Evolutionary conservation across 2,888 invertebrate species (phyloP).

Genomic region (Gerris lacustris): DNA sequence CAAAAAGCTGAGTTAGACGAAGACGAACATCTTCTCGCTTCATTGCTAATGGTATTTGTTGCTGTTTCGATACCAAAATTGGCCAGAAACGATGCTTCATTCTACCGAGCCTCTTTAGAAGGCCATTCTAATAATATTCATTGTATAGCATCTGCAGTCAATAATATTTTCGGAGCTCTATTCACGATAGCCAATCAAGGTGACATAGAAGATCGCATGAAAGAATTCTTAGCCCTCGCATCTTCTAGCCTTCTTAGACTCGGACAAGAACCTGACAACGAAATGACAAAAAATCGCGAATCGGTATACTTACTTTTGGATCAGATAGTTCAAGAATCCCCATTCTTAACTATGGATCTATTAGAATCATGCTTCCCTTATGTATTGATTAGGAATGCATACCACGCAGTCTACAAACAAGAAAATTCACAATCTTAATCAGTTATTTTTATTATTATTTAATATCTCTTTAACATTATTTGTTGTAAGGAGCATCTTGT

Average conservation of each 20-base stretch:
- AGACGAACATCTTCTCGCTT: conserved; percentile 86
- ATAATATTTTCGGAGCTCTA: conserved; percentile 88
- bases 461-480: too few relatives aligned
- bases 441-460: too few relatives aligned
- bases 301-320: conserved; percentile 93
- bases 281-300: conserved; percentile 84
- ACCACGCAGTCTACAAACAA: conserved; percentile 88
- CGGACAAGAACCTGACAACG: conserved; percentile 91
- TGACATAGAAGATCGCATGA: conserved; percentile 94
- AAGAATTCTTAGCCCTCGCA: conserved; percentile 79
- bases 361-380: conserved; percentile 98
- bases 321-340: conserved; percentile 92
- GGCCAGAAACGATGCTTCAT: conserved; percentile 78
- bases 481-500: too few relatives aligned
- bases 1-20: conserved; percentile 80
- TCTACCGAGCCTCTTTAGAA: conserved; percentile 73
- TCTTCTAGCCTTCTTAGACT: conserved; percentile 88
- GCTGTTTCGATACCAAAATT: conserved; percentile 94
- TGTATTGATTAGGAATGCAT: conserved; percentile 92
- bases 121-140: conserved; percentile 99
- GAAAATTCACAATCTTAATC: conserved; percentile 47
- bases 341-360: conserved; percentile 96
- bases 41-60: conserved; percentile 95
- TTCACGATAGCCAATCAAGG: conserved; percentile 92
- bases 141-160: conserved; percentile 92